Percentiles rank a stretch among this genome's conserved stretches.
These are phyloP conservation scores for Girardia tigrina DNA, from an alignment of 2,888 invertebrate genomes.

Conservation along the genomic window DNA sequence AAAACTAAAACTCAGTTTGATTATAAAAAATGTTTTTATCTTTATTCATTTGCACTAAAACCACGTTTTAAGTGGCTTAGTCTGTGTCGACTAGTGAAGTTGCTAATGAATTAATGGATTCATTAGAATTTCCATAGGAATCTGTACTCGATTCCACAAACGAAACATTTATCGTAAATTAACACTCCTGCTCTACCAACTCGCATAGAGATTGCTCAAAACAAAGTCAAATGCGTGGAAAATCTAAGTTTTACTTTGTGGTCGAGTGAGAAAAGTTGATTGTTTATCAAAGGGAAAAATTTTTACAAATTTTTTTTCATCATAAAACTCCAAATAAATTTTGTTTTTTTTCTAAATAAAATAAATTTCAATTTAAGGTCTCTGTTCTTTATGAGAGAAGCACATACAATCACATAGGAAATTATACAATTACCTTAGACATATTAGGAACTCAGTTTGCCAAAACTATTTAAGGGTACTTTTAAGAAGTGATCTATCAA, in stretches of 20 bases:
- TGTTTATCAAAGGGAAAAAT: not conserved
- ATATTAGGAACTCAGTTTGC: too few species aligned
- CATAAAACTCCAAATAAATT: not conserved
- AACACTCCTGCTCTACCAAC: conserved; percentile 13
- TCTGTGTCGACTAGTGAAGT: conserved; percentile 20
- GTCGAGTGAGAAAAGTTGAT: not conserved
- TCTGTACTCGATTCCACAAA: not conserved
- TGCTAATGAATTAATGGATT: conserved; percentile 19
- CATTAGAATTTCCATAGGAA: conserved; percentile 3
- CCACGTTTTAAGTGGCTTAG: not conserved
- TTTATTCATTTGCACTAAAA: not conserved
- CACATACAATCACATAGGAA: too few species aligned
- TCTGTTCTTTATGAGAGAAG: too few species aligned
- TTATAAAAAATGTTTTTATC: not conserved
- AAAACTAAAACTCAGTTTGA: not conserved
- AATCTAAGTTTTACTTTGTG: not conserved
- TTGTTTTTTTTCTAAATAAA: not conserved
- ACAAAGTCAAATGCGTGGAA: not conserved
- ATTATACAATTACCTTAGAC: too few species aligned
- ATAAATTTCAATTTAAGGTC: too few species aligned
- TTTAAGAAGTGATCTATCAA: too few species aligned
- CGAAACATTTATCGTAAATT: not conserved
- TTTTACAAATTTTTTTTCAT: not conserved
- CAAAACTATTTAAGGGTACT: too few species aligned
- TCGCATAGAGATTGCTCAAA: conserved; percentile 16